Percentiles rank a stretch among this genome's conserved stretches.
Evolutionary conservation across 37 sponge, comb jelly and placozoan genomes (phyloP).

Genomic region (Agelas oroides): DNA sequence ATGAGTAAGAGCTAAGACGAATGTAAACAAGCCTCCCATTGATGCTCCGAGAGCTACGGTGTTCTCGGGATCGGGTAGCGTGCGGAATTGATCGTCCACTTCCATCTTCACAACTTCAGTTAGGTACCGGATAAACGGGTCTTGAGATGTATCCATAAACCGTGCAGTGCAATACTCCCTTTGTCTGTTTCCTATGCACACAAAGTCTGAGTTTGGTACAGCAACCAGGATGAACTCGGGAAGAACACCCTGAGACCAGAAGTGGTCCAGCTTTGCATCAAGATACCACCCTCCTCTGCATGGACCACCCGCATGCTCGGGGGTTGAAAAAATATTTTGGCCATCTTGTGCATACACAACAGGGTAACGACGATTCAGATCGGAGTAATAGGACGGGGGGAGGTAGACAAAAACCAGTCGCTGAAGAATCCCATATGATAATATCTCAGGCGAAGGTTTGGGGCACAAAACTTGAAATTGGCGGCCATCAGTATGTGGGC

Average conservation of each 20-base stretch:
- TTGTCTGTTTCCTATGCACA: conserved; percentile 82
- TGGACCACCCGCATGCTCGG: conserved; percentile 69
- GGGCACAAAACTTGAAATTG: conserved; percentile 72
- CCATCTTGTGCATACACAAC: conserved; percentile 91
- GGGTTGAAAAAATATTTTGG: conserved; percentile 89
- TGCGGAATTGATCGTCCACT: conserved; percentile 72
- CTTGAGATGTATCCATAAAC: conserved; percentile 41
- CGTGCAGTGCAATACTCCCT: conserved; percentile 80
- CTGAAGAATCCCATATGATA: conserved; percentile 62
- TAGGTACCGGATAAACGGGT: conserved; percentile 76
- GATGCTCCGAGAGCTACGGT: conserved; percentile 79
- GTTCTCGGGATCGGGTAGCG: conserved; percentile 38
- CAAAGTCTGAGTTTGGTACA: conserved; percentile 84
- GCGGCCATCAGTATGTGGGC: conserved; percentile 43
- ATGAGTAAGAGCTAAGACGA: conserved; percentile 46
- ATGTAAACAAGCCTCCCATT: conserved; percentile 80
- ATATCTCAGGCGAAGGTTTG: conserved; percentile 34
- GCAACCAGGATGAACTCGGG: conserved; percentile 89
- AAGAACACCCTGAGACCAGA: conserved; percentile 68
- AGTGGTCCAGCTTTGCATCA: conserved; percentile 82
- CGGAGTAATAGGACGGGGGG: conserved; percentile 67
- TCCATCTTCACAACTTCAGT: conserved; percentile 73
- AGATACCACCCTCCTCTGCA: conserved; percentile 78
- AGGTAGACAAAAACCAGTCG: conserved; percentile 85
- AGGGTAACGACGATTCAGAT: conserved; percentile 46